phyloP scores from a whole-genome alignment of 2,113 vertebrate species.

The Litocranius walleri region DNA sequence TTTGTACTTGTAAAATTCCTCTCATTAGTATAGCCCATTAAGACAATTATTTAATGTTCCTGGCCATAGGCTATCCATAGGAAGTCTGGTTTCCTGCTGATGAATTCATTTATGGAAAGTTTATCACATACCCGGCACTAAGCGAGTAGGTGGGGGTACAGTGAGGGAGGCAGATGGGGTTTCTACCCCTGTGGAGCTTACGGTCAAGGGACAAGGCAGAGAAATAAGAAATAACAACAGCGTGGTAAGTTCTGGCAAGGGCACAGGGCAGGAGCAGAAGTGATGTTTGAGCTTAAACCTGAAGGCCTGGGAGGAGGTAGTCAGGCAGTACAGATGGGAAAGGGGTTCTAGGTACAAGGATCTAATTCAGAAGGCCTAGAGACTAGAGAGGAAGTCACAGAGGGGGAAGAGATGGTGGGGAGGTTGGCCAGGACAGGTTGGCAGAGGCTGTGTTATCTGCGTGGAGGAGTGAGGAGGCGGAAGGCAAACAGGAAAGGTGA shows the following conservation, averaged over 20 bases:
- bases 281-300: neutral
- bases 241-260: neutral
- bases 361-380: neutral
- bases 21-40: neutral
- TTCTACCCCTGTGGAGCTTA: neutral
- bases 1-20: conserved; percentile 15
- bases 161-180: neutral
- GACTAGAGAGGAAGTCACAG: neutral
- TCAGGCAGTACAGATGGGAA: neutral
- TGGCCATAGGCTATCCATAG: neutral
- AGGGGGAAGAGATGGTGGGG: neutral
- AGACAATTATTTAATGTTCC: neutral
- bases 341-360: neutral
- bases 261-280: neutral
- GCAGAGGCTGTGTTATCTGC: neutral
- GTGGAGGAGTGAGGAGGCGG: neutral
- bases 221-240: neutral
- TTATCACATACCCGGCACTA: neutral
- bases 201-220: neutral
- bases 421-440: neutral
- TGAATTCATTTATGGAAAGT: neutral
- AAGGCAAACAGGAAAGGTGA: neutral
- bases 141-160: neutral
- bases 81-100: neutral
- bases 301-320: neutral